Evolutionary conservation across 2,113 vertebrate species (phyloP).

Genomic region (Tretioscincus oriximinensis): DNA sequence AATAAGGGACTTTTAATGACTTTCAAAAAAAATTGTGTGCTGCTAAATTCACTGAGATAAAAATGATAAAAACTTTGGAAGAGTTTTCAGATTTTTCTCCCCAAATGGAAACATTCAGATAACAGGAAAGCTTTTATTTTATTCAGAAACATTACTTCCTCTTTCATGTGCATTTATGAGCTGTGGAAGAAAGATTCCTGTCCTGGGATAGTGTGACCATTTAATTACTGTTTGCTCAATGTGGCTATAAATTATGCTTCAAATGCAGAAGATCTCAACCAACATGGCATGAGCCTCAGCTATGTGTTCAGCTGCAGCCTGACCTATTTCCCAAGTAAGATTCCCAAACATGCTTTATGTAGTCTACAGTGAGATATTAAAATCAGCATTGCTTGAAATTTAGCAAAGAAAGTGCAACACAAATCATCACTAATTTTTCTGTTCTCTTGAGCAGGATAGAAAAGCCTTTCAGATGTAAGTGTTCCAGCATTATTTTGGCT

Average conservation of each 20-base stretch:
- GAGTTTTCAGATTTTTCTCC: constrained; percentile 49
- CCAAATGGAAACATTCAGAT: constrained; percentile 62
- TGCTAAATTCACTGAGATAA: constrained; percentile 36
- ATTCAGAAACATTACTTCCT: constrained; percentile 56
- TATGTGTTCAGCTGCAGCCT: constrained; percentile 30
- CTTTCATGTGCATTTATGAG: constrained; percentile 57
- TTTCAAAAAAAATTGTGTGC: constrained; percentile 54
- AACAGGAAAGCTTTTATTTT: constrained; percentile 53
- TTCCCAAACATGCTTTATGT: neutral
- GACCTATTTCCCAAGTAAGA: constrained; percentile 51
- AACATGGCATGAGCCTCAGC: constrained; percentile 18
- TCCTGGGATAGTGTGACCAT: constrained; percentile 42
- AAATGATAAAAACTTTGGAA: constrained; percentile 60
- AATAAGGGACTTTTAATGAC: constrained; percentile 44
- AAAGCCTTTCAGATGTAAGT: neutral
- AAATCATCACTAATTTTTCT: neutral
- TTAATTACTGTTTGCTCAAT: constrained; percentile 53
- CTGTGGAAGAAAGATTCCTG: constrained; percentile 62
- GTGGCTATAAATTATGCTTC: constrained; percentile 55
- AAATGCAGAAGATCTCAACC: constrained; percentile 43
- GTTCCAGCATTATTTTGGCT: neutral
- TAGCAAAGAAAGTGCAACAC: constrained; percentile 44
- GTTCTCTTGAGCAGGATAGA: neutral
- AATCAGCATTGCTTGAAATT: constrained; percentile 18
- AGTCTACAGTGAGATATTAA: constrained; percentile 12